Evolutionary conservation across 2,113 vertebrate species (phyloP).

Genomic region (Cebidichthys violaceus): DNA sequence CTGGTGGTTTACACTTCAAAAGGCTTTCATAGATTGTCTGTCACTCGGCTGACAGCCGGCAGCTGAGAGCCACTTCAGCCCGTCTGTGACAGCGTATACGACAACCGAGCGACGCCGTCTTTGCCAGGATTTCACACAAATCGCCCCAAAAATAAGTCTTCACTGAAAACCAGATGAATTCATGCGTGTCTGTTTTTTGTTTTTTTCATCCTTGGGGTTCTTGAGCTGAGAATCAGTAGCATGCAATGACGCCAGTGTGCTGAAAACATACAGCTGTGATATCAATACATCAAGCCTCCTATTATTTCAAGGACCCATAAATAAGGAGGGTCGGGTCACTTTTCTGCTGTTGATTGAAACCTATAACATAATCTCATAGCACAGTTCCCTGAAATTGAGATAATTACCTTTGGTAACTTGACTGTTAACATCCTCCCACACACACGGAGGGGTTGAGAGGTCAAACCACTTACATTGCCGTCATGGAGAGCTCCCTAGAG

Average conservation of each 20-base stretch:
- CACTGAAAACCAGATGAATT: slow-evolving; percentile 9
- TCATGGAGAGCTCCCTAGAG: not conserved
- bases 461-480: not conserved
- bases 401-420: slow-evolving; percentile 53
- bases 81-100: slow-evolving; percentile 13
- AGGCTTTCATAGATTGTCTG: slow-evolving; percentile 68
- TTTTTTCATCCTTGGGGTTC: not conserved
- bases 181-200: not conserved
- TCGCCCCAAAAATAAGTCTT: slow-evolving; percentile 19
- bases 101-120: not conserved
- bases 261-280: slow-evolving; percentile 31
- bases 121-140: slow-evolving; percentile 43
- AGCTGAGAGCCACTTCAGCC: slow-evolving; percentile 72
- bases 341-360: slow-evolving; percentile 47
- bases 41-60: slow-evolving; percentile 68
- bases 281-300: slow-evolving; percentile 8
- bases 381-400: slow-evolving; percentile 56
- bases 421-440: slow-evolving; percentile 48
- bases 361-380: slow-evolving; percentile 36
- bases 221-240: slow-evolving; percentile 8
- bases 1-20: slow-evolving; percentile 76
- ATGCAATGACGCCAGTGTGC: slow-evolving; percentile 2
- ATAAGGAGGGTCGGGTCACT: slow-evolving; percentile 45
- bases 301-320: slow-evolving; percentile 49
- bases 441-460: not conserved